phyloP scores from a whole-genome alignment of 2,888 invertebrate species.

The Embidobia sp. region DNA sequence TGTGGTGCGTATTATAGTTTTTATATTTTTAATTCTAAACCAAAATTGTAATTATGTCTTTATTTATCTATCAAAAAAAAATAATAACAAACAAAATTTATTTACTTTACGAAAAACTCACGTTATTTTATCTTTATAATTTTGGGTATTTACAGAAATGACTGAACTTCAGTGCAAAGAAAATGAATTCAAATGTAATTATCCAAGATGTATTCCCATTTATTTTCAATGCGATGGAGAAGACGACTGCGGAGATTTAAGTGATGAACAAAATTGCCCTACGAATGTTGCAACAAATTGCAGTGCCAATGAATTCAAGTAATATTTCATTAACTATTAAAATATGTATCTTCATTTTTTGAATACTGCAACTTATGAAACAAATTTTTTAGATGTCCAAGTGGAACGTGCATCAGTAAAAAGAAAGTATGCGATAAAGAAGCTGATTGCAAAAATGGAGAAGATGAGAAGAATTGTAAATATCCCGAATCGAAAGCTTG shows the following conservation, averaged over 20 bases:
- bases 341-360: no score
- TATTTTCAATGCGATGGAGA: slow-evolving; percentile 92
- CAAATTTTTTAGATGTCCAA: slow-evolving; percentile 84
- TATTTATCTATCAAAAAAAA: neutral
- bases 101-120: neutral
- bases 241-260: slow-evolving; percentile 94
- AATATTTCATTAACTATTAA: slow-evolving; percentile 67
- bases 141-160: slow-evolving; percentile 72
- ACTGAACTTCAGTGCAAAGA: slow-evolving; percentile 84
- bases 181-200: slow-evolving; percentile 88
- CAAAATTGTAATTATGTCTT: no score
- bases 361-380: neutral
- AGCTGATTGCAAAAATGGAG: slow-evolving; percentile 90
- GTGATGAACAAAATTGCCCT: slow-evolving; percentile 90
- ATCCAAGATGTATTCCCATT: slow-evolving; percentile 87
- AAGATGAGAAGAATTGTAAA: slow-evolving; percentile 89
- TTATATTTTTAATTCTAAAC: no score
- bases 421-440: slow-evolving; percentile 91
- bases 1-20: slow-evolving; percentile 82
- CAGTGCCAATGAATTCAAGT: slow-evolving; percentile 88
- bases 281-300: slow-evolving; percentile 85
- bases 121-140: no score
- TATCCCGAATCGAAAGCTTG: slow-evolving; percentile 85
- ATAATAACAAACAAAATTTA: neutral
- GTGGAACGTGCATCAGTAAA: slow-evolving; percentile 90